These are phyloP conservation scores for Sarcophilus harrisii DNA, from an alignment of 2,797 vertebrate genomes.

Conservation along the genomic window DNA sequence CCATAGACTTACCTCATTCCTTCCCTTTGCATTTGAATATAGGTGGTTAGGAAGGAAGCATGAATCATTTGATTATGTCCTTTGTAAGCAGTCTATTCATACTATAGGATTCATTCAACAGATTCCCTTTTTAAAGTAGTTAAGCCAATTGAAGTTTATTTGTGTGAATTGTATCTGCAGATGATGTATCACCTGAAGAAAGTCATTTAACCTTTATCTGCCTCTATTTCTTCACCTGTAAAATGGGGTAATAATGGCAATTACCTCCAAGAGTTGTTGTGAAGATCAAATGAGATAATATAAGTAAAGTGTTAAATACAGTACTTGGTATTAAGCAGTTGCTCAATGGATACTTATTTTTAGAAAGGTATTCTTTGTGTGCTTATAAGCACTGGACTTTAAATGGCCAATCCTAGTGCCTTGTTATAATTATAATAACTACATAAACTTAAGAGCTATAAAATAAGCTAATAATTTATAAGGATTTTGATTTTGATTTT, in stretches of 20 bases:
- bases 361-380: background rate
- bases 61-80: background rate
- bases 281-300: background rate
- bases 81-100: background rate
- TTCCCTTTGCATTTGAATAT: background rate
- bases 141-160: background rate
- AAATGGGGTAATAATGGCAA: background rate
- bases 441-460: background rate
- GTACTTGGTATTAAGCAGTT: background rate
- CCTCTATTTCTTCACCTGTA: background rate
- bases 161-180: background rate
- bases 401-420: background rate
- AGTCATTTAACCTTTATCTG: background rate
- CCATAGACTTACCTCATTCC: background rate
- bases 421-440: background rate
- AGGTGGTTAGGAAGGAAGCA: background rate
- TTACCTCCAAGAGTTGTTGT: background rate
- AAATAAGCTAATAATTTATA: background rate
- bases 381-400: background rate
- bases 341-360: background rate
- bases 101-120: background rate
- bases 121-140: background rate
- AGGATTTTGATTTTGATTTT: background rate
- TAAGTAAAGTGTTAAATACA: background rate
- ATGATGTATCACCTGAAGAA: background rate